Percentiles rank a stretch among this genome's conserved stretches.
These are phyloP conservation scores for Thymallus thymallus DNA, from an alignment of 2,113 vertebrate species.

Conservation along the genomic window DNA sequence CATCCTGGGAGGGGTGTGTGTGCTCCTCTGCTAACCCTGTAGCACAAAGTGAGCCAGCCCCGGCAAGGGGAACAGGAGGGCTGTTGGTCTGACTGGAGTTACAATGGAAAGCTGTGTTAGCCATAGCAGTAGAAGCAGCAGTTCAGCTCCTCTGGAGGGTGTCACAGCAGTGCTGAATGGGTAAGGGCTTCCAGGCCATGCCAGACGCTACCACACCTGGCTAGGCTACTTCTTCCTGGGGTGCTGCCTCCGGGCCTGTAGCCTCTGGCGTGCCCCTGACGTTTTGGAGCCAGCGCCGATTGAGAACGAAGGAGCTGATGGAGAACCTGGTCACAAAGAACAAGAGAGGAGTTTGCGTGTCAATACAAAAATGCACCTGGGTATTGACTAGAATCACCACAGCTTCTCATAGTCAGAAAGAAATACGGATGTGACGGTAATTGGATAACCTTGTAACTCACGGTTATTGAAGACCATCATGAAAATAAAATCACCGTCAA, in stretches of 20 bases:
- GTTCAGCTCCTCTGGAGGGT: slow-evolving; percentile 28
- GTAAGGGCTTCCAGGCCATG: no score
- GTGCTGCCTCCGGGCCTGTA: slow-evolving; percentile 90
- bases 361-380: background rate
- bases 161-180: background rate
- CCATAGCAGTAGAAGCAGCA: slow-evolving; percentile 23
- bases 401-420: background rate
- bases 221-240: slow-evolving; percentile 84
- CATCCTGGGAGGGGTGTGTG: slow-evolving; percentile 33
- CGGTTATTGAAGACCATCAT: no score
- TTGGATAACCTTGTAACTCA: no score
- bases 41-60: slow-evolving; percentile 35
- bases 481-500: no score
- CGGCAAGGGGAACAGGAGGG: slow-evolving; percentile 7
- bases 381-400: background rate
- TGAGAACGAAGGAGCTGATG: slow-evolving; percentile 80
- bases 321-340: slow-evolving; percentile 67
- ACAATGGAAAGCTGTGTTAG: slow-evolving; percentile 39
- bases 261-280: slow-evolving; percentile 80
- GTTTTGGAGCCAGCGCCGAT: slow-evolving; percentile 88
- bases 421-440: background rate
- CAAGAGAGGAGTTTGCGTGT: background rate
- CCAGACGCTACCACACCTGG: background rate
- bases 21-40: slow-evolving; percentile 29
- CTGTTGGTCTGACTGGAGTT: slow-evolving; percentile 22